phyloP scores from a whole-genome alignment of 2,797 vertebrate genomes.

The Macrochelys suwanniensis region DNA sequence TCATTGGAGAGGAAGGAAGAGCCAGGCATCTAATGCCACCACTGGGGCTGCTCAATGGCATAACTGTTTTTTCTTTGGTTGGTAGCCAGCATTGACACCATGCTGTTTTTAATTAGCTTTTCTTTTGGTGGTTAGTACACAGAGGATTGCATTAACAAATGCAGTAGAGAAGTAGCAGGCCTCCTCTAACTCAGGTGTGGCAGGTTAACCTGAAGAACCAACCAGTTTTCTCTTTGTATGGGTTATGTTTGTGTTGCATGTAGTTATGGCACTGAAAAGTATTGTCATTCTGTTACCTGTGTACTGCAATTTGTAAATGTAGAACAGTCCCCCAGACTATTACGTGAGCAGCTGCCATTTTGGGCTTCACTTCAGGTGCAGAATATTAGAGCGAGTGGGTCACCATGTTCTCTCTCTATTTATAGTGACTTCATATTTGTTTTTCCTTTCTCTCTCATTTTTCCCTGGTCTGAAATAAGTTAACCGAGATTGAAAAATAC shows the following conservation, averaged over 20 bases:
- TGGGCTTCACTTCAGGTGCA: background rate
- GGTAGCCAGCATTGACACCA: constrained; percentile 68
- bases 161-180: background rate
- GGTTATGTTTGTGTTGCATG: background rate
- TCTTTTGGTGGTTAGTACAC: constrained; percentile 40
- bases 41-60: constrained; percentile 71
- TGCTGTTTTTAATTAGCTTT: constrained; percentile 68
- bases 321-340: background rate
- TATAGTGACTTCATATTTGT: background rate
- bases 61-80: constrained; percentile 61
- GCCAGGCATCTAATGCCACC: constrained; percentile 47
- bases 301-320: background rate
- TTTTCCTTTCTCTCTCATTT: background rate
- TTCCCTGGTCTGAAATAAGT: background rate
- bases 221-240: background rate
- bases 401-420: background rate
- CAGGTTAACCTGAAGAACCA: background rate
- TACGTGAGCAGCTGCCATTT: background rate
- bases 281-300: background rate
- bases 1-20: constrained; percentile 73
- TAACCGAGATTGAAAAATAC: background rate
- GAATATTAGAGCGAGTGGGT: background rate
- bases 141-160: background rate
- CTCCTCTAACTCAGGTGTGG: background rate
- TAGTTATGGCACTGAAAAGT: background rate